Conservation (phyloP, 2,113 vertebrate genomes). For the Gymnobelideus leadbeateri region DNA sequence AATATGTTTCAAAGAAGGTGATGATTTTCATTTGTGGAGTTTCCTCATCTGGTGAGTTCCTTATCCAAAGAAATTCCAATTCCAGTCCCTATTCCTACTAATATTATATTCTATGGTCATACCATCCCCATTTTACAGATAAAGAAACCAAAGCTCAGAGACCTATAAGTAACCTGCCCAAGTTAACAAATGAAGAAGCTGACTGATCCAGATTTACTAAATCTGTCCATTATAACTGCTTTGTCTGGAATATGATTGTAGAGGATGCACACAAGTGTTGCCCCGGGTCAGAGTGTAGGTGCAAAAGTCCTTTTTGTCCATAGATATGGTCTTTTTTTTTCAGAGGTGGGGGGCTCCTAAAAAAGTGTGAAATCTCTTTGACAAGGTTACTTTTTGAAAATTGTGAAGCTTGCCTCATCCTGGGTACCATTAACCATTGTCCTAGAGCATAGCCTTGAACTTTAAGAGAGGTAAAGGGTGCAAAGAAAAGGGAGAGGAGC, state of each 20-base stretch:
- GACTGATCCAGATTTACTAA: neutral
- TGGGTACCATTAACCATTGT: neutral
- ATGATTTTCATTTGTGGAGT: neutral
- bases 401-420: neutral
- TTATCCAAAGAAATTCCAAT: neutral
- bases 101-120: neutral
- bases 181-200: accelerated
- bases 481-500: neutral
- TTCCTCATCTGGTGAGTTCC: neutral
- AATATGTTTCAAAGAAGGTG: neutral
- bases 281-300: neutral
- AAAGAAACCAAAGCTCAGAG: neutral
- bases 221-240: neutral
- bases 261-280: neutral
- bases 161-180: neutral
- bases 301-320: neutral
- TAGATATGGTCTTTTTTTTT: neutral
- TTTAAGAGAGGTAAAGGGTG: neutral
- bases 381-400: neutral
- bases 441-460: neutral
- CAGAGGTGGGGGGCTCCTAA: neutral
- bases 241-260: neutral
- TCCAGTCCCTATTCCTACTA: neutral
- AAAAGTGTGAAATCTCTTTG: neutral
- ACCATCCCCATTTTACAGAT: neutral